Conservation (phyloP, 2,113 vertebrate genomes). For the Bostrychus sinensis region DNA sequence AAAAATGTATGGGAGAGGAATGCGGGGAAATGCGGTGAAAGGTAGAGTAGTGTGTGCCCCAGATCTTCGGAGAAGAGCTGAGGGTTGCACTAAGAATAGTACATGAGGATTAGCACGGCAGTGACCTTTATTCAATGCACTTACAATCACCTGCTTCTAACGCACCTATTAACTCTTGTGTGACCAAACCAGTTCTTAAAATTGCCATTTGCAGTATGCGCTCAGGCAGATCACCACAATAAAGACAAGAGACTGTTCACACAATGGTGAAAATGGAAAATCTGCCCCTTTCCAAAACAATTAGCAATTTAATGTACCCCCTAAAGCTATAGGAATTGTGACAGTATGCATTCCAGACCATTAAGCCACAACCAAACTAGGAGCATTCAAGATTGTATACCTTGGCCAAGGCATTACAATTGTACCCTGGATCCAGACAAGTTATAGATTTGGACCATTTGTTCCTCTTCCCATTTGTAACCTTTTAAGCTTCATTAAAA, state of each 20-base stretch:
- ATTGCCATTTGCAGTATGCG: not conserved
- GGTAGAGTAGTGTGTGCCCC: slow-evolving; percentile 26
- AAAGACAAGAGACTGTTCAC: not conserved
- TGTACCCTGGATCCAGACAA: too few species aligned
- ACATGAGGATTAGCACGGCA: slow-evolving; percentile 58
- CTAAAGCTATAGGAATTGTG: not conserved
- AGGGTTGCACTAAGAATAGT: slow-evolving; percentile 68
- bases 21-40: slow-evolving; percentile 36
- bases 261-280: not conserved
- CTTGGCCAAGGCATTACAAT: not conserved
- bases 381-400: not conserved
- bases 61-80: slow-evolving; percentile 46
- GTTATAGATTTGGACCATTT: too few species aligned
- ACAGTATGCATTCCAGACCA: not conserved
- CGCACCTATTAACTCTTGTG: not conserved
- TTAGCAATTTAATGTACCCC: slow-evolving; percentile 2
- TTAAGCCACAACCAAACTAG: not conserved
- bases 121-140: slow-evolving; percentile 53
- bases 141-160: slow-evolving; percentile 6
- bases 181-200: not conserved
- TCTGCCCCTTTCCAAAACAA: not conserved
- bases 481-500: too few species aligned
- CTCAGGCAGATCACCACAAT: not conserved
- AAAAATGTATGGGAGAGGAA: not conserved
- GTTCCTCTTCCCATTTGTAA: too few species aligned